phyloP scores from a whole-genome alignment of 2,888 invertebrate genomes.

The Theretra japonica region DNA sequence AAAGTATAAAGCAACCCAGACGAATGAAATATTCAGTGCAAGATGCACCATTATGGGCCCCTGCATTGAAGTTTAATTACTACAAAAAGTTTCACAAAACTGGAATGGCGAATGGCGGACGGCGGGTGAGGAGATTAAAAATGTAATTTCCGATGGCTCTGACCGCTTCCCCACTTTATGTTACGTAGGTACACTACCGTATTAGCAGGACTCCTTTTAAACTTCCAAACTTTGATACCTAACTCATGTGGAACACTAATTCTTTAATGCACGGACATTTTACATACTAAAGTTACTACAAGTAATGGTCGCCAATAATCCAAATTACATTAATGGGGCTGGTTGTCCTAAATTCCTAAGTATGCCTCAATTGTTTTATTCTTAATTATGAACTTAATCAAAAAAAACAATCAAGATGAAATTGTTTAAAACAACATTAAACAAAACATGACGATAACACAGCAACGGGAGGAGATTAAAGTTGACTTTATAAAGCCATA shows the following conservation, averaged over 20 bases:
- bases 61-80: slow-evolving; percentile 24
- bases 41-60: slow-evolving; percentile 1
- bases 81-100: slow-evolving; percentile 23
- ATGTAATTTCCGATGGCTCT: slow-evolving; percentile 30
- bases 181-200: slow-evolving; percentile 5
- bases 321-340: no score
- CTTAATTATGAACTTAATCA: no score
- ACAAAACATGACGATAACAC: no score
- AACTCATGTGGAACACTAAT: neutral
- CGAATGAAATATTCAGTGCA: neutral
- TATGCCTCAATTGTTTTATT: no score
- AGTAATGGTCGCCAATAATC: no score
- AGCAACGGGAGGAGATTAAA: no score
- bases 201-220: slow-evolving; percentile 14
- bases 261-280: neutral
- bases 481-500: no score
- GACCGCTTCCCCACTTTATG: slow-evolving; percentile 20
- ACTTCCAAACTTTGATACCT: neutral
- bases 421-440: no score
- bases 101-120: slow-evolving; percentile 7
- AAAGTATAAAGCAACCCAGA: neutral
- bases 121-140: slow-evolving; percentile 25
- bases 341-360: no score
- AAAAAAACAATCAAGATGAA: no score
- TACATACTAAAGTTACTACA: neutral